Evolutionary conservation across 2,797 vertebrate species (phyloP).

Genomic region (Yasuhikotakia modesta): DNA sequence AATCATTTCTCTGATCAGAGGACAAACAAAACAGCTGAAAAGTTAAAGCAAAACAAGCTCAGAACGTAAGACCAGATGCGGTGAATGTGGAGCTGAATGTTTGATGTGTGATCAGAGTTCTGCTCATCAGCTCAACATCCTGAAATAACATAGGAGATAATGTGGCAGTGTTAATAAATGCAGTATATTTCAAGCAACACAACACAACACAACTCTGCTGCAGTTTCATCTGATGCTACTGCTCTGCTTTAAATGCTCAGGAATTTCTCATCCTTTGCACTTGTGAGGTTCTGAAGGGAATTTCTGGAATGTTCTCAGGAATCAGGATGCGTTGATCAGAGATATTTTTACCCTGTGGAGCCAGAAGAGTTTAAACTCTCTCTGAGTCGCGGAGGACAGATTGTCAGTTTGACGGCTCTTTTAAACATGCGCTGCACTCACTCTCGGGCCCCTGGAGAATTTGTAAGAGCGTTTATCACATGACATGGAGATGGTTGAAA

Average conservation of each 20-base stretch:
- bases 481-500: conserved; percentile 23
- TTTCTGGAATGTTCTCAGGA: conserved; percentile 76
- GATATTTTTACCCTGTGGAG: conserved; percentile 60
- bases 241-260: neutral
- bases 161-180: neutral
- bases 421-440: conserved; percentile 4
- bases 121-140: neutral
- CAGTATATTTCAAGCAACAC: neutral
- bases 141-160: neutral
- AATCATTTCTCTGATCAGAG: conserved; percentile 4
- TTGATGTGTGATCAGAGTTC: conserved; percentile 5
- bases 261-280: conserved; percentile 39
- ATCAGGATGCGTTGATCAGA: conserved; percentile 72
- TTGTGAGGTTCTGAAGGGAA: conserved; percentile 62
- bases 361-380: conserved; percentile 5
- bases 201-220: neutral
- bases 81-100: too few relatives aligned
- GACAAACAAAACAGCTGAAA: conserved; percentile 7
- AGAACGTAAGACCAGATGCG: conserved; percentile 33
- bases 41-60: conserved; percentile 15
- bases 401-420: conserved; percentile 12
- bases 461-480: conserved; percentile 11
- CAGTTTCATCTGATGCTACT: neutral
- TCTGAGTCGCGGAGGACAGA: neutral
- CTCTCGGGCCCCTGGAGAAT: conserved; percentile 6